Percentiles rank a stretch among this genome's conserved stretches.
Evolutionary conservation across 1,140 invertebrate species (phyloP).

Genomic region (Belonocnema kinseyi): DNA sequence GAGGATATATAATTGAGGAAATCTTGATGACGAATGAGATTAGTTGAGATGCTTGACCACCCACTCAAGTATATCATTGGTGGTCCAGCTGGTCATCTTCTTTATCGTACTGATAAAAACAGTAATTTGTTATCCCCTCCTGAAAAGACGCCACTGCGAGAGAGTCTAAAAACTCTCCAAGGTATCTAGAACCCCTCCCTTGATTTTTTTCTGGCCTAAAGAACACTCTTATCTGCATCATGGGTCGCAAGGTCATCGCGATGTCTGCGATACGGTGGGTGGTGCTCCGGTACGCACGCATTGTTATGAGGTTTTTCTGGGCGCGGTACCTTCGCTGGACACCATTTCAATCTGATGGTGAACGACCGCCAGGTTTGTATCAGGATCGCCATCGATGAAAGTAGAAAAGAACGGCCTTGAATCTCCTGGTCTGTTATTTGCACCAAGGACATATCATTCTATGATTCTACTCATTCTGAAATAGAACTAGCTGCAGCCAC

Average conservation of each 20-base stretch:
- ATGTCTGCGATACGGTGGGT: conserved; percentile 30
- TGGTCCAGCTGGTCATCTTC: background rate
- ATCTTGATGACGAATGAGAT: background rate
- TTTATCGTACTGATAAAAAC: background rate
- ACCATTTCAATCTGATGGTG: conserved; percentile 23
- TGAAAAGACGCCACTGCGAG: background rate
- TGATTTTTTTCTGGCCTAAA: background rate
- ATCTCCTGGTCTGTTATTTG: conserved; percentile 23
- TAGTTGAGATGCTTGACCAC: background rate
- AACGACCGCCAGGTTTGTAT: conserved; percentile 11
- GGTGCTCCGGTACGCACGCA: conserved; percentile 14
- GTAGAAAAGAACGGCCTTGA: conserved; percentile 29
- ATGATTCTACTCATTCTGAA: background rate
- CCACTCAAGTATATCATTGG: background rate
- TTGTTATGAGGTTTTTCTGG: conserved; percentile 31
- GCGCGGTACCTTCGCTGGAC: conserved; percentile 28
- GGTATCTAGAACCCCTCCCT: background rate
- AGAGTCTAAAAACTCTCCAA: background rate
- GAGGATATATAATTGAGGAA: background rate
- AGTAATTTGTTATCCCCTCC: conserved; percentile 4
- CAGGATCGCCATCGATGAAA: conserved; percentile 23
- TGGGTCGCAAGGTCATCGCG: conserved; percentile 24
- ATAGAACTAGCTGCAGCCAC: background rate
- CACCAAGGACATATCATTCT: background rate
- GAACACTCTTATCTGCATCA: conserved; percentile 17